Percentiles rank a stretch among this genome's conserved stretches.
Evolutionary conservation across 1,140 invertebrate genomes (phyloP).

Genomic region (Papilio machaon): DNA sequence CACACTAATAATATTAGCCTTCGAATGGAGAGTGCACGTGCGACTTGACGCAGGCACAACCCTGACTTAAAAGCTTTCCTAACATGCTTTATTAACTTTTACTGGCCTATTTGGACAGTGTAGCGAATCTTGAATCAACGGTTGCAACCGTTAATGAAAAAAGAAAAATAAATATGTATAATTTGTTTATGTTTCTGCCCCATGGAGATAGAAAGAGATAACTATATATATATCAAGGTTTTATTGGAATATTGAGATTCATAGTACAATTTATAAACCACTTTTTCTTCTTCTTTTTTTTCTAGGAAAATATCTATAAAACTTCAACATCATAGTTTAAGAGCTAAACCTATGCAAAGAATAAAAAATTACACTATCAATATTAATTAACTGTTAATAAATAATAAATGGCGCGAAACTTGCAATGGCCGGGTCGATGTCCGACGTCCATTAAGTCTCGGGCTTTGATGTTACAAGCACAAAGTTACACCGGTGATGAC

Average conservation of each 20-base stretch:
- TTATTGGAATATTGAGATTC: too few relatives aligned
- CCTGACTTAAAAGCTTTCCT: slow-evolving; percentile 45
- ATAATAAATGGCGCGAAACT: neutral
- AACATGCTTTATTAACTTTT: slow-evolving; percentile 50
- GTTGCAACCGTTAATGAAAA: neutral
- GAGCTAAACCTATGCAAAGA: neutral
- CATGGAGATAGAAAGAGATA: neutral
- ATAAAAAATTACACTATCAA: neutral
- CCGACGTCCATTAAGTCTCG: neutral
- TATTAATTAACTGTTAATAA: neutral
- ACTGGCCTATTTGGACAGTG: slow-evolving; percentile 25
- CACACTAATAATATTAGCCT: slow-evolving; percentile 23
- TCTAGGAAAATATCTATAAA: too few relatives aligned
- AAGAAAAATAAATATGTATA: neutral
- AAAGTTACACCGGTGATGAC: slow-evolving; percentile 13
- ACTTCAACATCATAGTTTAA: neutral
- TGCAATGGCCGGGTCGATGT: neutral
- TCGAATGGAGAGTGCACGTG: slow-evolving; percentile 36
- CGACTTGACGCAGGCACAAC: slow-evolving; percentile 29
- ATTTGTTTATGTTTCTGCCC: neutral
- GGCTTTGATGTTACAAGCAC: slow-evolving; percentile 5
- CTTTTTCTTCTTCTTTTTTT: too few relatives aligned
- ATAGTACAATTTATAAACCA: too few relatives aligned
- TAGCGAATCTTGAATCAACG: neutral
- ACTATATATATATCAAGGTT: neutral